Conservation (phyloP, 2,113 vertebrate genomes). For the Strix aluco region DNA sequence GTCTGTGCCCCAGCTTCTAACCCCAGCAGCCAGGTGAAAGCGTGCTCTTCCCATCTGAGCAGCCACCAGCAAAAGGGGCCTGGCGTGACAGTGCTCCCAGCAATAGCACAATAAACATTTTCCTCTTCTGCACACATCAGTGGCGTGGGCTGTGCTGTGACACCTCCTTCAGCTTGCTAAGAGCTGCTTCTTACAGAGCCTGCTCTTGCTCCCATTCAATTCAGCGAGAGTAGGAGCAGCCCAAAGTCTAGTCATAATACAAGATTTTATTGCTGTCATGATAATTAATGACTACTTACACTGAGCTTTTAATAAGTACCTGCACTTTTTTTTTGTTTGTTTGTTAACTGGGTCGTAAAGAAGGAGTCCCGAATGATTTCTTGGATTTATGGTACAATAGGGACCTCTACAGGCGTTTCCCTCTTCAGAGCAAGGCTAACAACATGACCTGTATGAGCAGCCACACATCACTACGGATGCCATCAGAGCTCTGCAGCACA, state of each 20-base stretch:
- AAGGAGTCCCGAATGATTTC: background rate
- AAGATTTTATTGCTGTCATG: conserved; percentile 8
- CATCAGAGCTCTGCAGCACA: background rate
- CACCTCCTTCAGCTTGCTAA: background rate
- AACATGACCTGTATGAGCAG: accelerated
- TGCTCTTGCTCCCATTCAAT: background rate
- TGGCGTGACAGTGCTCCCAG: background rate
- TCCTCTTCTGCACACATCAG: background rate
- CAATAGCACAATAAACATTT: background rate
- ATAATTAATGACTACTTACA: conserved; percentile 17
- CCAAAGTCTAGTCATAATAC: background rate
- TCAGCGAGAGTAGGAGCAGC: conserved; percentile 29
- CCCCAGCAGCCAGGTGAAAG: background rate
- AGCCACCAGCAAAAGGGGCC: background rate
- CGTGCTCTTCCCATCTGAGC: background rate
- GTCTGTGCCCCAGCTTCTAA: background rate
- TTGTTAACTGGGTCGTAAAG: background rate
- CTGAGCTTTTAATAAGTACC: background rate
- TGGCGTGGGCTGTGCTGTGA: background rate
- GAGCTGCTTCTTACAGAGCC: background rate
- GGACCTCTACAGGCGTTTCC: conserved; percentile 23
- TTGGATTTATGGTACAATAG: conserved; percentile 6
- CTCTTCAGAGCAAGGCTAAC: background rate
- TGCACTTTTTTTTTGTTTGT: background rate
- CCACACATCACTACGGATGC: background rate